These are phyloP conservation scores for Myripristis jacobus DNA, from an alignment of 2,797 vertebrate species.

Conservation along the genomic window DNA sequence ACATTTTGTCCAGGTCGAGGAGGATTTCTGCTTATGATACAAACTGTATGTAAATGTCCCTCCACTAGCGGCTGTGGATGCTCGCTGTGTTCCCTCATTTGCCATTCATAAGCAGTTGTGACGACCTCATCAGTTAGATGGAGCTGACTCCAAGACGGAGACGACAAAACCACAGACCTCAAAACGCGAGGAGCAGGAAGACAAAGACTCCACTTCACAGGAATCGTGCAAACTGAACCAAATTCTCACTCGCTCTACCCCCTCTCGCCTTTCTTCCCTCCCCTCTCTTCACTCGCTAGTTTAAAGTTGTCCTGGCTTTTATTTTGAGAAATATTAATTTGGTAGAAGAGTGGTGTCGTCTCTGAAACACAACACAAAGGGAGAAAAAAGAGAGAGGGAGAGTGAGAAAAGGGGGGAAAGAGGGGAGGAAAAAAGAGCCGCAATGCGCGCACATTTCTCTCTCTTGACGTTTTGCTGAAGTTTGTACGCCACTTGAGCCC, in stretches of 20 bases:
- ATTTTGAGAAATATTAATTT: constrained; percentile 91
- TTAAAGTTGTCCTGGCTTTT: constrained; percentile 91
- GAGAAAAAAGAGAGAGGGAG: constrained; percentile 65
- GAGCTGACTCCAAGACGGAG: constrained; percentile 79
- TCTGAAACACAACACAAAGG: constrained; percentile 79
- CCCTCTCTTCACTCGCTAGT: constrained; percentile 81
- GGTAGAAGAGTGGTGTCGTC: constrained; percentile 79
- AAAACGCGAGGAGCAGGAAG: constrained; percentile 77
- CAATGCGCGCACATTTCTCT: constrained; percentile 80
- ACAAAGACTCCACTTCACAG: constrained; percentile 79
- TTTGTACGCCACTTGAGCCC: constrained; percentile 89
- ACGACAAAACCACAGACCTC: constrained; percentile 81
- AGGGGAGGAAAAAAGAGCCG: constrained; percentile 53
- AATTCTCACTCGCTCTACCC: constrained; percentile 59
- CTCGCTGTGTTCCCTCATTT: constrained; percentile 67
- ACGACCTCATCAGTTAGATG: constrained; percentile 84
- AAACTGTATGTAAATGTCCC: constrained; percentile 71
- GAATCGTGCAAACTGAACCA: constrained; percentile 68
- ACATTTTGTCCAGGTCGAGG: constrained; percentile 59
- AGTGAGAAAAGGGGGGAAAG: constrained; percentile 52
- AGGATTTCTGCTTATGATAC: constrained; percentile 69
- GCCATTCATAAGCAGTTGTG: constrained; percentile 79
- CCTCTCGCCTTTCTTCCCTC: constrained; percentile 63
- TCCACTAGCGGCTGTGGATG: constrained; percentile 17
- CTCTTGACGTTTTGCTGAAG: constrained; percentile 91